Evolutionary conservation across 2,888 invertebrate genomes (phyloP).

Genomic region (Trissoscelio sp.): DNA sequence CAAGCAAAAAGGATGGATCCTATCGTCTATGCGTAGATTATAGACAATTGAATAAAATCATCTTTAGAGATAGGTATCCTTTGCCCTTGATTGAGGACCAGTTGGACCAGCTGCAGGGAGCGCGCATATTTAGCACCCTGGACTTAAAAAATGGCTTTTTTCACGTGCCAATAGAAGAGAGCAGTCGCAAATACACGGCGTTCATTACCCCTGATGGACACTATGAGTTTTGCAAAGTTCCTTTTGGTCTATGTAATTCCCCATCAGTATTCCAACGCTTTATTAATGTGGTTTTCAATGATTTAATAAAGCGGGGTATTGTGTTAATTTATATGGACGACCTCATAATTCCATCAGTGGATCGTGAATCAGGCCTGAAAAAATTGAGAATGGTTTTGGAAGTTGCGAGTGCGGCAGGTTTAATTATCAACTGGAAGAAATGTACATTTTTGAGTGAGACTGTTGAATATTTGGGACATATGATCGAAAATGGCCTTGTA

Average conservation of each 20-base stretch:
- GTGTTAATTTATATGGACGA: not conserved
- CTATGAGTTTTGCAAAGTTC: too few species aligned
- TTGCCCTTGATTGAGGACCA: slow-evolving; percentile 44
- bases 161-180: slow-evolving; percentile 73
- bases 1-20: slow-evolving; percentile 69
- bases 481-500: not conserved
- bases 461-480: not conserved
- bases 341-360: slow-evolving; percentile 2
- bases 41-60: slow-evolving; percentile 66
- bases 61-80: slow-evolving; percentile 65
- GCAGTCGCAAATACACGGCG: too few species aligned
- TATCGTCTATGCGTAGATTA: slow-evolving; percentile 70
- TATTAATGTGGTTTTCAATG: too few species aligned
- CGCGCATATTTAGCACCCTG: slow-evolving; percentile 45
- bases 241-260: too few species aligned
- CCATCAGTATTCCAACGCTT: too few species aligned
- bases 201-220: too few species aligned
- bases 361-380: not conserved
- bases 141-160: too few species aligned
- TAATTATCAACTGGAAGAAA: slow-evolving; percentile 6
- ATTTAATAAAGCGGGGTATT: too few species aligned
- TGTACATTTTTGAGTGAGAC: not conserved
- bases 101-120: slow-evolving; percentile 53
- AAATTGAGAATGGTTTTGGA: not conserved
- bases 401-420: not conserved